These are phyloP conservation scores for Phytoseiulus persimilis DNA, from an alignment of 2,888 invertebrate genomes.

Conservation along the genomic window DNA sequence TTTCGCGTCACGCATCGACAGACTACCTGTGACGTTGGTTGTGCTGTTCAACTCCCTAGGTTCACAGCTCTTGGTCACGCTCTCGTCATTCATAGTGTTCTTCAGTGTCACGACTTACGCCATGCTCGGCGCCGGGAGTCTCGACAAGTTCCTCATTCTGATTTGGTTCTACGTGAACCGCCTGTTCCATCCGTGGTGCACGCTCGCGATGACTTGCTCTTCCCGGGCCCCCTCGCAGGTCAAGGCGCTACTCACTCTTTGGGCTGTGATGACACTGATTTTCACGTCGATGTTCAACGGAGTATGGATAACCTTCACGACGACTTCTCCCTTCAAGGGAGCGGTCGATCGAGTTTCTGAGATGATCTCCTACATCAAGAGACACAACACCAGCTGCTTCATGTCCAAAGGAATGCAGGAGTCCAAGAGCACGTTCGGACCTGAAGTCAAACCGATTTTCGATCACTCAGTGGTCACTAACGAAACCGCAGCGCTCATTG, in stretches of 20 bases:
- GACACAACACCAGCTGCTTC: background rate
- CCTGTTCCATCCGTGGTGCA: background rate
- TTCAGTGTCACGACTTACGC: too few relatives aligned
- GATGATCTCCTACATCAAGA: background rate
- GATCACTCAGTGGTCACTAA: background rate
- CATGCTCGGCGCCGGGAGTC: background rate
- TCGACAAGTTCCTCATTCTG: background rate
- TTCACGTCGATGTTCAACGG: conserved; percentile 20
- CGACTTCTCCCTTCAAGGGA: conserved; percentile 7
- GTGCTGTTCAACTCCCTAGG: background rate
- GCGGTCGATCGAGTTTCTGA: background rate
- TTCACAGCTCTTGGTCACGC: background rate
- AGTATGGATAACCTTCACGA: conserved; percentile 14
- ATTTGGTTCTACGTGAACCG: background rate
- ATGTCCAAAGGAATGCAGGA: background rate
- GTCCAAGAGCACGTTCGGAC: background rate
- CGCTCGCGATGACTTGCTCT: background rate
- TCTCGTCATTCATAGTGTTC: background rate
- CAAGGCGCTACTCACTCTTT: background rate
- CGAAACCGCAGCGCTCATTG: background rate
- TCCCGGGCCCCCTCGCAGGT: background rate
- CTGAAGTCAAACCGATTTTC: background rate
- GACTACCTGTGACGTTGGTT: background rate
- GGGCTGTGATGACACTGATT: background rate
- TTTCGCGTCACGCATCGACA: conserved; percentile 9